Conservation (phyloP, 2,113 vertebrate genomes). For the Leucopsar rothschildi region DNA sequence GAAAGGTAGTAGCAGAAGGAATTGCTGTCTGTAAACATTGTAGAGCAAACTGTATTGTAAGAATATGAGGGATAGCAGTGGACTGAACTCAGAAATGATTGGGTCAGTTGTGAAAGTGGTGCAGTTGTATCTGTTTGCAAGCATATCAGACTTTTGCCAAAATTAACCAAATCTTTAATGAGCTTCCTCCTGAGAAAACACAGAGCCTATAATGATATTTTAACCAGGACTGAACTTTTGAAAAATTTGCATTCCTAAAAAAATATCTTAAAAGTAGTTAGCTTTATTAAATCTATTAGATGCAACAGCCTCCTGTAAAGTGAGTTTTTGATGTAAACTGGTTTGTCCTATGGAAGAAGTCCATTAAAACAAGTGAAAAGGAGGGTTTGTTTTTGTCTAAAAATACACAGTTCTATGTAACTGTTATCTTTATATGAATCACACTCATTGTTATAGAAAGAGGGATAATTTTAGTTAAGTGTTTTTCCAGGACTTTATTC, state of each 20-base stretch:
- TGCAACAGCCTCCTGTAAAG: not conserved
- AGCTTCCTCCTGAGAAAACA: not conserved
- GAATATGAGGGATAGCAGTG: not conserved
- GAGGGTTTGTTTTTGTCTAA: not conserved
- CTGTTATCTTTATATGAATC: not conserved
- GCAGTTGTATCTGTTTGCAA: not conserved
- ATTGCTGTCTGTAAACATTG: not conserved
- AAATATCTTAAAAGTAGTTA: not conserved
- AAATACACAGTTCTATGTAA: not conserved
- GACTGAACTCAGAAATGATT: not conserved
- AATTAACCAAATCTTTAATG: not conserved
- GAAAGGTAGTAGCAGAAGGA: not conserved
- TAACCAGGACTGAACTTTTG: not conserved
- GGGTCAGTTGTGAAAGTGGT: not conserved
- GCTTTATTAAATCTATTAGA: not conserved
- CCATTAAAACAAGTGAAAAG: not conserved
- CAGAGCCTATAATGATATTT: not conserved
- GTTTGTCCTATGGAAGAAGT: not conserved
- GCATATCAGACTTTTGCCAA: not conserved
- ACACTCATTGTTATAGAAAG: not conserved
- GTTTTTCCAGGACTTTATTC: not conserved
- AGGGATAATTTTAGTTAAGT: not conserved
- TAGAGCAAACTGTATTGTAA: not conserved
- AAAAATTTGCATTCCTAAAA: not conserved
- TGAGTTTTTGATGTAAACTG: not conserved